Conservation (phyloP, 2,113 vertebrate species). For the Neogobius melanostomus region DNA sequence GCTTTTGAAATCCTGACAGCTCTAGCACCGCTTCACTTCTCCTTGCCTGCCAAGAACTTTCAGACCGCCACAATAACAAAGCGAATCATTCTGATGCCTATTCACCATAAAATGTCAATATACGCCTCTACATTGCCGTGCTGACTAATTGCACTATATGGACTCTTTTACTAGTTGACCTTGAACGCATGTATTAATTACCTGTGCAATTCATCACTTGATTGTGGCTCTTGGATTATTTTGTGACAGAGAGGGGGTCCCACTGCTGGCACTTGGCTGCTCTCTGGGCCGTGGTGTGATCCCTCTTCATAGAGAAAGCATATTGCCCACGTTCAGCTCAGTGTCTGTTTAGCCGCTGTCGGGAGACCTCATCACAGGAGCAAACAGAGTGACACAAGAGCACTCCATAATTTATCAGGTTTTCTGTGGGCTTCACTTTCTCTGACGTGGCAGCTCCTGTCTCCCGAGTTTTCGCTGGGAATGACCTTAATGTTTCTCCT, state of each 20-base stretch:
- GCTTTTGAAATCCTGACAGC: too few species aligned
- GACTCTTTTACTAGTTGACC: slow-evolving; percentile 13
- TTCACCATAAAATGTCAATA: background rate
- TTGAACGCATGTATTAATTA: background rate
- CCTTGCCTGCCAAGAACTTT: background rate
- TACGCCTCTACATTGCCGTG: background rate
- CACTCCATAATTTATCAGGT: slow-evolving; percentile 45
- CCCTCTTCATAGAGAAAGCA: slow-evolving; percentile 34
- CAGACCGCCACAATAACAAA: background rate
- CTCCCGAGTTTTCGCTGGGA: slow-evolving; percentile 2
- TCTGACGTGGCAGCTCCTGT: slow-evolving; percentile 8
- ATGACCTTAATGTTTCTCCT: slow-evolving; percentile 14
- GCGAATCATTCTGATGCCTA: background rate
- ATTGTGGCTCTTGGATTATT: slow-evolving; percentile 13
- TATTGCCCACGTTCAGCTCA: slow-evolving; percentile 44
- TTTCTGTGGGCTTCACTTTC: slow-evolving; percentile 12
- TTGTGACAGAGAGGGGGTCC: slow-evolving; percentile 27
- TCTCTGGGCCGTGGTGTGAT: slow-evolving; percentile 45
- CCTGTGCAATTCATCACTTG: slow-evolving; percentile 20
- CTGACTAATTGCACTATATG: background rate
- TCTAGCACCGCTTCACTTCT: background rate
- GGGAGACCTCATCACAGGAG: slow-evolving; percentile 30
- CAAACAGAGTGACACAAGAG: slow-evolving; percentile 34
- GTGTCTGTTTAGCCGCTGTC: slow-evolving; percentile 52
- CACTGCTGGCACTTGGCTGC: slow-evolving; percentile 35